Base-by-base conservation (phyloP, 2,113 vertebrate genomes). In the Gracilinanus agilis region DNA sequence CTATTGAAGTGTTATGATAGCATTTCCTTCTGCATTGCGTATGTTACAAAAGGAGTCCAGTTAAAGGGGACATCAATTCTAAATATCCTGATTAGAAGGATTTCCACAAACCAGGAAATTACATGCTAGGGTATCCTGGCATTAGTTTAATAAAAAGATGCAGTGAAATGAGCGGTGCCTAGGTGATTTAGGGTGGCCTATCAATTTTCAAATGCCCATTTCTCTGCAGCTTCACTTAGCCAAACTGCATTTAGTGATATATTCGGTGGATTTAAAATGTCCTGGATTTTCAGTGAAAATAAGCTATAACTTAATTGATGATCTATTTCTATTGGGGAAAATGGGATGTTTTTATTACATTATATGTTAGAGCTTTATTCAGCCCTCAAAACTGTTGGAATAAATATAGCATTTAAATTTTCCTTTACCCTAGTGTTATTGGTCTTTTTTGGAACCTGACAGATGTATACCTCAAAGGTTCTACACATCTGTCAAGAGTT, bases 1-100 rank as follows among this genome's bases (percentile, higher is more conserved):
- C 98, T 99, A 98, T 99, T 99, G 99, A 99, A 99, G 99, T 99
- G 99, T 99, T 99, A 99, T 97, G 98, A 99, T 99, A 99, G 98
- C 97, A 98, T 99, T 99, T 99, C 99, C 98, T 98, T 98, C 98
- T 98, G 96, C 93, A 95, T 98, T 98, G 97, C 98, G 94, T 97
- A 93, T 96, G 97, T 96, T 97, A 93, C 94, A 96, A 96, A 98
- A 93, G 55, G 93, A 97, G 94, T 96, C 97, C 93, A 67, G 96
- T 98, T 98, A 98, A 98, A 98, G 95, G 97, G 97, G 96, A 98
- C 97, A 96, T 97, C 97, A 96, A 93, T 98, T 97, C 95, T 93
- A 58, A 97, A 94, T 96, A 96, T 97, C 95, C 95, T 98, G 98
- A 98, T 98, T 97, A 98, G 96, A 98, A 96, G 94, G 96, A 95